Base-by-base conservation (phyloP, 2,797 vertebrate genomes). In the Pipistrellus nathusii region DNA sequence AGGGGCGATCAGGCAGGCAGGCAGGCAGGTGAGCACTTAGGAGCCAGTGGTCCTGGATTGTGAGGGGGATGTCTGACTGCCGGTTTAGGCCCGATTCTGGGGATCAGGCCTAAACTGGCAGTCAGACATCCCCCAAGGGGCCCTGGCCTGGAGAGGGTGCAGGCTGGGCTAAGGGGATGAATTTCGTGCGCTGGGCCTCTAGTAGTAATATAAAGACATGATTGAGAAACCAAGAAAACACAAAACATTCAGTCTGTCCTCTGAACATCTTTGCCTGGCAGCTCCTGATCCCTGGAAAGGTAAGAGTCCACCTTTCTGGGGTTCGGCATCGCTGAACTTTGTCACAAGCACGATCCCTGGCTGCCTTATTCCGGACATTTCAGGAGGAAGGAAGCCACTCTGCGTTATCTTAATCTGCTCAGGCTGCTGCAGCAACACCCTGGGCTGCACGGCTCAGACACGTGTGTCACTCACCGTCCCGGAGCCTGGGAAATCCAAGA, bases 181-280 rank as follows among this genome's bases (percentile, higher is more conserved):
- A 23, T 55, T 55, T 55, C 21, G 1, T 55, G 53, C 53, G 23
- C 21, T 3, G 21, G 53, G 53, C 53, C 53, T 55, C 53, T 55
- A 55, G 21, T 23, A 55, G 21, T 55, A 55, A 6, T 1, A 12
- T 8, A 25, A 4, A 59, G 0, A 3, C 0, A 2, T 1, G 25
- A 41, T 18, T 1, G 2, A 73, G 41, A 55, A 68, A 66, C 27
- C 48, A 30, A 64, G 83, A 25, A 13, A 15, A 3, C 44, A 59
- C n/a, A 35, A 35, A 14, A 48, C n/a, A 13, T 35, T 35, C n/a
- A 0, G 51, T n/a, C 48, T 35, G 59, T 32, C 69, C 88, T 90
- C 71, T 3, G 72, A 66, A 44, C 66, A 20, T 6, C 71, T 59
- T 3, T 48, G 66, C 13, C 30, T 41, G 46, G 85, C 68, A 82